Evolutionary conservation across 92 coral and sea anemone species (phyloP), one percentile per base, ranked within the genome.

Genomic region (Palythoa grandiflora): DNA sequence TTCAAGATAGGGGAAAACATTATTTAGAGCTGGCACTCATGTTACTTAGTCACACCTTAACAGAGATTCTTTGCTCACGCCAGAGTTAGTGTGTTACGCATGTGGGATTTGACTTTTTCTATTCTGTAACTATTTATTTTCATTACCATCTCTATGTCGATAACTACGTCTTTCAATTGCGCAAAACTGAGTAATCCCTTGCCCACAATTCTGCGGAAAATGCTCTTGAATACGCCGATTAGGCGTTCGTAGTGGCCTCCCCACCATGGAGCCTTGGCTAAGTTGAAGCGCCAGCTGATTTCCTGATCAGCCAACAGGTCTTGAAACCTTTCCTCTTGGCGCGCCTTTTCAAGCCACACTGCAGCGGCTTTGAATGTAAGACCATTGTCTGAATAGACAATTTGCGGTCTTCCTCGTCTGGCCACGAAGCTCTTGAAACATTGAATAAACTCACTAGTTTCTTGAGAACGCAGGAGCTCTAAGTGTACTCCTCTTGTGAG

Each of bases 181-280:
- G 17, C 39, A 10, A 75, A 75, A 1, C 39, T 11, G 36, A 77
- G 68, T 3, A 53, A 6, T 53, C 50, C 83, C 21, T 14, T 77
- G 13, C 83, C 83, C 3, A 77, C 28, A 19, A 28, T 54, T 12
- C 36, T 53, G 20, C 48, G 68, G 15, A 55, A 77, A 1, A 20
- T 28, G 20, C 7, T 12, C 51, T 77, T 77, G 9, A 77, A 77
- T 3, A 77, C 68, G 1, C 83, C 68, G 10, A 77, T 77, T 9
- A 77, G 51, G 1, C 70, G 48, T 14, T 77, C 83, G 28, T 53
- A 77, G 9, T 55, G 83, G 9, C 83, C 70, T 2, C 83, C 68
- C 68, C 66, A 77, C 83, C 66, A 77, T 1, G 83, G 83, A 12
- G 83, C 70, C 9, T 77, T 77, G 68, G 83, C 83, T 6, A 77